Evolutionary conservation across 2,797 vertebrate genomes (phyloP), one percentile per base, ranked within the genome.

Genomic region (Myotis myotis): DNA sequence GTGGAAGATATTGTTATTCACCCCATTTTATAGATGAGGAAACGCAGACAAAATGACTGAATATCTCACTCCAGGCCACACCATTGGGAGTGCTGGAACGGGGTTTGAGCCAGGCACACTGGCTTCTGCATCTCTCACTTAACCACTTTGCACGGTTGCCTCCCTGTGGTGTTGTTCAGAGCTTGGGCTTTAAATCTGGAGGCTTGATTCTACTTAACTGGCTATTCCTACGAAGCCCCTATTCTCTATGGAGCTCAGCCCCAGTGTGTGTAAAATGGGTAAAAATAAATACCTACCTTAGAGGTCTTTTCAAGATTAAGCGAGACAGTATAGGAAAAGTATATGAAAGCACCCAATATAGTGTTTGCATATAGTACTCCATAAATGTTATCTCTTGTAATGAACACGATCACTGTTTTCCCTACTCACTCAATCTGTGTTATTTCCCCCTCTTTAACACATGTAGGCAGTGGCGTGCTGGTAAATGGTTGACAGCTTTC

Each of bases 401-500:
- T 91, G 57, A 49, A 70, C 33, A 15, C 20, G 5, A 25, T 62
- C 74, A 22, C 30, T 53, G 0, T 15, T 44, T 82, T 74, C 55
- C 75, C 55, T 51, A 2, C 44, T 83, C 51, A 33, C 71, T 84
- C 68, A 9, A 8, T 74, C 33, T 79, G 38, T 74, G 28, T 87
- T 87, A 5, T 66, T 84, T 91, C 38, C 38, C 38, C n/a, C 49
- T 80, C 33, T 76, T 85, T 85, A 95, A 64, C 66, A 41, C 47
- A 41, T 33, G 74, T 75, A 89, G 70, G 55, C 70, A 74, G 22
- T 72, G 33, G 15, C 64, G 2, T 84, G 60, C 53, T 76, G 62
- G 38, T 71, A 55, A 75, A 51, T 74, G 74, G 49, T 93, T 64
- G 28, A 91, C 84, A 89, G 12, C 75, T 89, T 74, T 86, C 80